Evolutionary conservation across 2,888 invertebrate genomes (phyloP).

Genomic region (Meteorus cinctellus): DNA sequence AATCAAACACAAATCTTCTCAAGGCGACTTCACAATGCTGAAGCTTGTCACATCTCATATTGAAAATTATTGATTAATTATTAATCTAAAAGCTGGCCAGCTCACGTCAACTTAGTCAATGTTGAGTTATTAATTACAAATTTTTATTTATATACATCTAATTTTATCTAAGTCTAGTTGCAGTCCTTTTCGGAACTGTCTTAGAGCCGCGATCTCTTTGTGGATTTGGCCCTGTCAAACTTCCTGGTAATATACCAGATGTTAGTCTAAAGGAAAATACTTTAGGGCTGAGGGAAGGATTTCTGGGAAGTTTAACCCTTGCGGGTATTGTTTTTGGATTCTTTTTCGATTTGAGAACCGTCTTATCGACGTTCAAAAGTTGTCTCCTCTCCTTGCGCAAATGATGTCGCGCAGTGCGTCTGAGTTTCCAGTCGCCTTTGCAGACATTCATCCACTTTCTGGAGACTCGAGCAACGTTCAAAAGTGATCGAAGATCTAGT

Average conservation of each 20-base stretch:
- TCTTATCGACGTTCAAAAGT: neutral
- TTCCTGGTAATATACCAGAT: neutral
- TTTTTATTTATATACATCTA: neutral
- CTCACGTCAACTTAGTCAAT: too few relatives aligned
- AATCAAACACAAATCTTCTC: too few relatives aligned
- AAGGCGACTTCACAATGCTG: too few relatives aligned
- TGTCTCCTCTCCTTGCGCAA: conserved; percentile 4
- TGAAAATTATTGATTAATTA: too few relatives aligned
- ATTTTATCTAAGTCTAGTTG: conserved; percentile 9
- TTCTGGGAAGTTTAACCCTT: neutral
- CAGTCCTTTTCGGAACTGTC: neutral
- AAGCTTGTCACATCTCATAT: too few relatives aligned
- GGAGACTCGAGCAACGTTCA: neutral
- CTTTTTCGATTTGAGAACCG: neutral
- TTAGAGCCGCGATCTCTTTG: neutral
- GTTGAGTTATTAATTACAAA: too few relatives aligned
- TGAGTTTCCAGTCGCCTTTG: neutral
- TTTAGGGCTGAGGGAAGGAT: neutral
- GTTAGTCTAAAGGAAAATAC: neutral
- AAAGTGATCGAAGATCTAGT: conserved; percentile 5
- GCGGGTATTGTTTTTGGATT: neutral
- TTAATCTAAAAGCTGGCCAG: too few relatives aligned
- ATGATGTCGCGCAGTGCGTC: conserved; percentile 2
- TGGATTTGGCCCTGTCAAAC: neutral
- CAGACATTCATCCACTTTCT: conserved; percentile 6